Percentiles rank a stretch among this genome's conserved stretches.
phyloP scores from a whole-genome alignment of 2,797 vertebrate genomes.

The Micropoecilia bifurca region DNA sequence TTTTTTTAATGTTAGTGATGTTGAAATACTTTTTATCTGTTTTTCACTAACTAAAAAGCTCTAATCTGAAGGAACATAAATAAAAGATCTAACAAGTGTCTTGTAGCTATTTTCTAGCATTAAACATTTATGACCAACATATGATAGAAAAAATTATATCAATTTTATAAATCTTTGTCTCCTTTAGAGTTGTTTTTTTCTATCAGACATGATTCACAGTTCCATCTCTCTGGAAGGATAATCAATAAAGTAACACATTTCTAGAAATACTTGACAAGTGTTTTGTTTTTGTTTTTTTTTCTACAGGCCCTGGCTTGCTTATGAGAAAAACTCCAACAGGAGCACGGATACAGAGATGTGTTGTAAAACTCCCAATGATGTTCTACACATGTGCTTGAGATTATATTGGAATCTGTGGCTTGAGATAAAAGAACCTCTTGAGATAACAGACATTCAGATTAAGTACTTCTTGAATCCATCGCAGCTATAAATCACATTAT shows the following conservation, averaged over 20 bases:
- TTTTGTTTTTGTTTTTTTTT: background rate
- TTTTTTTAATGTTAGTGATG: background rate
- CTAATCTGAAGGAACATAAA: background rate
- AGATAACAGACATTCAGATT: constrained; percentile 6
- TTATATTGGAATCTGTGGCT: background rate
- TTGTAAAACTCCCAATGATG: background rate
- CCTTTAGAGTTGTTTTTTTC: background rate
- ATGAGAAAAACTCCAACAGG: constrained; percentile 1
- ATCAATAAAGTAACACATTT: constrained; percentile 15
- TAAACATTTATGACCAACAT: background rate
- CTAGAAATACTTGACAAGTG: constrained; percentile 1
- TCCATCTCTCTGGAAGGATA: background rate
- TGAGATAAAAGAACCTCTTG: background rate
- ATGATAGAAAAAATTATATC: background rate
- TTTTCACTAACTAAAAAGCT: background rate
- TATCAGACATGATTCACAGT: background rate
- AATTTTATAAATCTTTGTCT: background rate
- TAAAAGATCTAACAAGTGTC: background rate
- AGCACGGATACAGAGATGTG: constrained; percentile 3
- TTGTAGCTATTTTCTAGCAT: background rate
- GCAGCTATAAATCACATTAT: background rate
- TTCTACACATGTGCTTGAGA: background rate
- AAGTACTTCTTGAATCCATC: background rate
- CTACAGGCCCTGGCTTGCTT: background rate
- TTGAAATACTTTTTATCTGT: background rate